Conservation (phyloP, 23 tunicate genomes). For the Corella eumyota region DNA sequence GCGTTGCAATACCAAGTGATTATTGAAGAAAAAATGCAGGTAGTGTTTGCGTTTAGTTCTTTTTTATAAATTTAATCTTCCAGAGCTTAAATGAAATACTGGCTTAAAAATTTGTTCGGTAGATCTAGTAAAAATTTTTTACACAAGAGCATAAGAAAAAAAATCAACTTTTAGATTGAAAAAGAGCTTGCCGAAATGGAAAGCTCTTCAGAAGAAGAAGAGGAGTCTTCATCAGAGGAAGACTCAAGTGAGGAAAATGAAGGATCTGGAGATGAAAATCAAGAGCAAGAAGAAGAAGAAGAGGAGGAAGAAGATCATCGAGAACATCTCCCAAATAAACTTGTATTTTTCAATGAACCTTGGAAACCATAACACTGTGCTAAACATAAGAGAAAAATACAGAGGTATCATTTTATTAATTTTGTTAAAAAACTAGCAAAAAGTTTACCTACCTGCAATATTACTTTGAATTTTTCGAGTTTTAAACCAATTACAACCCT, state of each 20-base stretch:
- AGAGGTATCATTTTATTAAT: too few species aligned
- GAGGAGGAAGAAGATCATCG: conserved; percentile 21
- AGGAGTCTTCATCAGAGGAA: conserved; percentile 12
- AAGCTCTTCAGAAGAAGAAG: conserved; percentile 17
- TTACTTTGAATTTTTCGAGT: too few species aligned
- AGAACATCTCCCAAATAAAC: conserved; percentile 50
- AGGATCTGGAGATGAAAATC: conserved; percentile 5
- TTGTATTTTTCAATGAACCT: conserved; percentile 34
- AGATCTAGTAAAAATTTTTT: too few species aligned
- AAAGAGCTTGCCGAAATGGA: conserved; percentile 57
- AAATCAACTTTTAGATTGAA: conserved; percentile 26
- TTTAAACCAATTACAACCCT: too few species aligned
- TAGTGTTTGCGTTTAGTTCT: too few species aligned
- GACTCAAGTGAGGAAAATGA: conserved; percentile 27
- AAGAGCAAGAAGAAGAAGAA: conserved; percentile 11
- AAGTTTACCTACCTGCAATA: too few species aligned
- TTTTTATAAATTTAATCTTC: too few species aligned
- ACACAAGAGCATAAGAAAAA: too few species aligned
- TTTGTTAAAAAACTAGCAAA: too few species aligned
- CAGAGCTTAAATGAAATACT: too few species aligned
- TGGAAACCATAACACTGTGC: conserved; percentile 78
- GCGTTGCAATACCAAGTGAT: conserved; percentile 54
- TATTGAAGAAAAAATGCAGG: conserved; percentile 73
- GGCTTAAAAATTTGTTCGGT: too few species aligned
- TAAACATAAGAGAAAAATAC: too few species aligned